Evolutionary conservation across 64 coral and sea anemone species (phyloP).

Genomic region (Hydrozoanthus tunicans): DNA sequence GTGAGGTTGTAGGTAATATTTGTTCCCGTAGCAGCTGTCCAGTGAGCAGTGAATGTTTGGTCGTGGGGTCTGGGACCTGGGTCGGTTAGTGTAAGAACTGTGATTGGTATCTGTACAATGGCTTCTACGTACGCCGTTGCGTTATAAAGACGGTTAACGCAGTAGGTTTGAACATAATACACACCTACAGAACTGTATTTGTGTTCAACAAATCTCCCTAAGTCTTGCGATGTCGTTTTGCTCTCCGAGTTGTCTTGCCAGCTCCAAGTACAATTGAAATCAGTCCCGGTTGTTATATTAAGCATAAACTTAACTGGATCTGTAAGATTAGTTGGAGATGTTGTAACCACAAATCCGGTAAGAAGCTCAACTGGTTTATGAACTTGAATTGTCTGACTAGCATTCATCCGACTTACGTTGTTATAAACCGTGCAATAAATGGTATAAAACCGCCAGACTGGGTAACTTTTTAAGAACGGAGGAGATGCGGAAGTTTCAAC

Average conservation of each 20-base stretch:
- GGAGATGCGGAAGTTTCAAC: neutral
- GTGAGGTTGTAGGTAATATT: conserved; percentile 79
- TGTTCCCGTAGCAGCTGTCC: conserved; percentile 43
- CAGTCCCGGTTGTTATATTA: conserved; percentile 76
- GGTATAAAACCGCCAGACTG: conserved; percentile 55
- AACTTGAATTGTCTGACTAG: conserved; percentile 67
- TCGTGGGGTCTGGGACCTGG: conserved; percentile 54
- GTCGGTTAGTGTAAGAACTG: conserved; percentile 21
- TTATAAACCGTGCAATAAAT: conserved; percentile 71
- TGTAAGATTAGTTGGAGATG: conserved; percentile 71
- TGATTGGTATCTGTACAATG: conserved; percentile 85
- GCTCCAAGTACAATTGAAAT: conserved; percentile 84
- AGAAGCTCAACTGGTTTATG: conserved; percentile 84
- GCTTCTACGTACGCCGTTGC: conserved; percentile 44
- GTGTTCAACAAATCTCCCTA: conserved; percentile 64
- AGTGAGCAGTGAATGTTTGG: conserved; percentile 38
- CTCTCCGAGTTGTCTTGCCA: conserved; percentile 55
- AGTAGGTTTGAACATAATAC: conserved; percentile 55
- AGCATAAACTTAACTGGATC: conserved; percentile 66
- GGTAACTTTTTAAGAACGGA: conserved; percentile 49
- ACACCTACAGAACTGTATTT: conserved; percentile 66
- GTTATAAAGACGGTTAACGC: conserved; percentile 86
- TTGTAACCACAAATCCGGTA: conserved; percentile 58
- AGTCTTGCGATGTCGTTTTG: conserved; percentile 41
- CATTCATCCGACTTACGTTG: conserved; percentile 74